These are phyloP conservation scores for Hippolais icterina DNA, from an alignment of 2,113 vertebrate species.

Conservation along the genomic window DNA sequence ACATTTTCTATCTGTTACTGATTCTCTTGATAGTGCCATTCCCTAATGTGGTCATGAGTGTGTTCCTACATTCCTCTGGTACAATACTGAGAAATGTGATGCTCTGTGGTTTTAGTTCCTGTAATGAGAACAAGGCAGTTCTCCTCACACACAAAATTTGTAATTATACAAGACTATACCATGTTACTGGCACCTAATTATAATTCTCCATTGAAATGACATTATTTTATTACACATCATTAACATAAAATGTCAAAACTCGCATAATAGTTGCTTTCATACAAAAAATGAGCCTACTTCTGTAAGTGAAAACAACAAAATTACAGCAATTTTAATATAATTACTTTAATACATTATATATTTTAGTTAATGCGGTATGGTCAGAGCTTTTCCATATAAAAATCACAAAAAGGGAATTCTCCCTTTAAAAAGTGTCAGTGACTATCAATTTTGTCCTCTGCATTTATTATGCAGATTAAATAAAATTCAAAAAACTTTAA, in stretches of 20 bases:
- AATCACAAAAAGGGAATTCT: background rate
- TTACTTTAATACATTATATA: background rate
- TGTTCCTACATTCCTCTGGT: background rate
- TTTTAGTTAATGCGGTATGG: background rate
- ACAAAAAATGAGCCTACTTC: background rate
- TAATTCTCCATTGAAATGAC: background rate
- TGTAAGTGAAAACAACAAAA: background rate
- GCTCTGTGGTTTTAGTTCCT: background rate
- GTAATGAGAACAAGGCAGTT: conserved; percentile 20
- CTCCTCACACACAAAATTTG: background rate
- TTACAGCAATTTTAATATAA: background rate
- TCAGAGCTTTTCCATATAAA: background rate
- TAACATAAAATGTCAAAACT: conserved; percentile 20
- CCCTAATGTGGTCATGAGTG: background rate
- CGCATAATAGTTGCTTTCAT: background rate
- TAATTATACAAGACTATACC: background rate
- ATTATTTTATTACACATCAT: background rate
- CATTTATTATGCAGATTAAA: background rate
- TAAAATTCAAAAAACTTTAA: background rate
- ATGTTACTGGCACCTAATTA: conserved; percentile 35
- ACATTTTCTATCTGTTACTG: conserved; percentile 1
- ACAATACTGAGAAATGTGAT: conserved; percentile 5
- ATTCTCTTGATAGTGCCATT: background rate
- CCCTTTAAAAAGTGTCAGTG: background rate
- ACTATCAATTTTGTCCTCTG: background rate